Conservation (phyloP, 2,888 invertebrate species). For the Dendrolimus houi region DNA sequence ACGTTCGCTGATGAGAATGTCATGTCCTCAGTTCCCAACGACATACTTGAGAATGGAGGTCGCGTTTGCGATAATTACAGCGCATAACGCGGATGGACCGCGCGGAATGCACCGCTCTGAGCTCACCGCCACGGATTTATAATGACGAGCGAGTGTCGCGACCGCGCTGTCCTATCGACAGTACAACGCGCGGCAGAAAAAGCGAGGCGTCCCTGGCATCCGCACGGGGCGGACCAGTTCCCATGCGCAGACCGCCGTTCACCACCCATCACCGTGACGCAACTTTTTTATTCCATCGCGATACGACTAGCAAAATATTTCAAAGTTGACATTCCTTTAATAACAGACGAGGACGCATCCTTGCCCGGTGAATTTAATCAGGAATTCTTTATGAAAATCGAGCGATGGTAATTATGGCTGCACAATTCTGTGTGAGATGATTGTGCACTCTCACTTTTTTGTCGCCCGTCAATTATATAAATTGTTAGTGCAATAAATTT, state of each 20-base stretch:
- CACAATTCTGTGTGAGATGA: conserved; percentile 53
- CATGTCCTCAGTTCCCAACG: conserved; percentile 72
- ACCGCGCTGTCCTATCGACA: conserved; percentile 52
- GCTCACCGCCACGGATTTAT: conserved; percentile 69
- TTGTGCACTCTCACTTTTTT: conserved; percentile 70
- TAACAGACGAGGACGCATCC: conserved; percentile 68
- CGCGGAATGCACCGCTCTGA: conserved; percentile 65
- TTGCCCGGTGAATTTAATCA: conserved; percentile 60
- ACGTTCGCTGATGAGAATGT: conserved; percentile 74
- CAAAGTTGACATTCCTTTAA: conserved; percentile 71
- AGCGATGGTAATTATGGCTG: conserved; percentile 52
- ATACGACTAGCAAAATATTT: conserved; percentile 67
- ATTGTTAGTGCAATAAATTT: conserved; percentile 75
- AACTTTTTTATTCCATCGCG: conserved; percentile 38
- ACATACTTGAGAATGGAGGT: conserved; percentile 72
- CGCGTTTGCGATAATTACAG: conserved; percentile 73
- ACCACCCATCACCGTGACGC: conserved; percentile 18
- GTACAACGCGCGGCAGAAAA: conserved; percentile 46
- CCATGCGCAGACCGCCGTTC: conserved; percentile 32
- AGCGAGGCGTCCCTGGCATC: conserved; percentile 50
- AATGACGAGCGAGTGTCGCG: conserved; percentile 67
- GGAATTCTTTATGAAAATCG: conserved; percentile 55
- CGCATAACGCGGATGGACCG: conserved; percentile 66
- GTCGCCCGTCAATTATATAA: conserved; percentile 74
- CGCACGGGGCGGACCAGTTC: conserved; percentile 55